These are phyloP conservation scores for Elaeidobius kamerunicus DNA, from an alignment of 2,888 invertebrate species.

Conservation along the genomic window DNA sequence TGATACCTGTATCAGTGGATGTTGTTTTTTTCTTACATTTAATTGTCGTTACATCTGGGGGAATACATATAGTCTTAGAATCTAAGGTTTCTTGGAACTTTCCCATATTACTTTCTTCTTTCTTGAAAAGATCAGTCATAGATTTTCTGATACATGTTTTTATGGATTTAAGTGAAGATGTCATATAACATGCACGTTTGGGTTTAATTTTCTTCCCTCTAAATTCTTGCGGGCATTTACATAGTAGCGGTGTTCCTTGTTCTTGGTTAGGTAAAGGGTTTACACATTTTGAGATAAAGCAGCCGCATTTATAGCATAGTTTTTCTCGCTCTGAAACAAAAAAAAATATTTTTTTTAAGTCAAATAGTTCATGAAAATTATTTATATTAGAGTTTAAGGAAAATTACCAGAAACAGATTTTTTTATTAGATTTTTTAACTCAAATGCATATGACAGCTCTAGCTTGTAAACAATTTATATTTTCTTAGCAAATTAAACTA, in stretches of 20 bases:
- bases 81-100: background rate
- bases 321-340: slow-evolving; percentile 3
- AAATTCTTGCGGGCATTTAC: slow-evolving; percentile 8
- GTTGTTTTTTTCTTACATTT: background rate
- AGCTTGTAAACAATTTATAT: no score
- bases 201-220: background rate
- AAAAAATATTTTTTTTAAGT: no score
- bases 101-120: background rate
- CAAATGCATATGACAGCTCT: no score
- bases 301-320: slow-evolving; percentile 17
- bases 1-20: background rate
- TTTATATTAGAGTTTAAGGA: no score
- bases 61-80: background rate
- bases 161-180: slow-evolving; percentile 1
- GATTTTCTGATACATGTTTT: slow-evolving; percentile 4
- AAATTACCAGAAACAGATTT: no score
- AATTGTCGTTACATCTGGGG: background rate
- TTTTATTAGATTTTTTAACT: no score
- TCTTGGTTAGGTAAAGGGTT: background rate
- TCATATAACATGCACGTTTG: slow-evolving; percentile 1
- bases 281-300: slow-evolving; percentile 12
- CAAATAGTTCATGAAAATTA: no score
- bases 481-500: no score
- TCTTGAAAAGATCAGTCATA: background rate
- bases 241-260: background rate